These are phyloP conservation scores for Hippoglossus stenolepis DNA, from an alignment of 2,113 vertebrate genomes.

Conservation along the genomic window DNA sequence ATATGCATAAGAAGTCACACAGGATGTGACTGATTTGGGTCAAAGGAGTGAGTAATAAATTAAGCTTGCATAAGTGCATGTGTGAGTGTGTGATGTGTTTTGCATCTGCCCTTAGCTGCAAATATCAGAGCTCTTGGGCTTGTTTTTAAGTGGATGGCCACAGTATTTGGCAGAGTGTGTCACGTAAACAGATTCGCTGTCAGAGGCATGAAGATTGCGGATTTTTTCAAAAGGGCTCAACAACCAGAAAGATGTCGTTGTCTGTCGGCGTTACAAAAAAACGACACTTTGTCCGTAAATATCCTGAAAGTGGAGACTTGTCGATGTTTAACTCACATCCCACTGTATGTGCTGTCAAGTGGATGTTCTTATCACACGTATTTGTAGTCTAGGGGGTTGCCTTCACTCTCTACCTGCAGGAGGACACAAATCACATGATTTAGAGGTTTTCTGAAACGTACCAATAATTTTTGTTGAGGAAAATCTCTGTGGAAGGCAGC, in stretches of 20 bases:
- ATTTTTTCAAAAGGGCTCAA: slow-evolving; percentile 42
- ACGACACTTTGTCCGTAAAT: slow-evolving; percentile 23
- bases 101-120: slow-evolving; percentile 54
- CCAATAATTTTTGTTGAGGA: background rate
- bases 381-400: background rate
- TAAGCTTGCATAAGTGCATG: slow-evolving; percentile 57
- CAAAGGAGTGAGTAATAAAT: slow-evolving; percentile 76
- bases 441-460: background rate
- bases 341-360: background rate
- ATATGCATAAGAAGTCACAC: slow-evolving; percentile 56
- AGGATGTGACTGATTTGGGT: slow-evolving; percentile 81
- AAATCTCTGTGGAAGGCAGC: background rate
- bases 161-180: slow-evolving; percentile 57
- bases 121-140: slow-evolving; percentile 49
- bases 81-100: slow-evolving; percentile 1
- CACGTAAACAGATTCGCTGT: slow-evolving; percentile 51
- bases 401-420: background rate
- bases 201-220: slow-evolving; percentile 49
- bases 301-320: slow-evolving; percentile 1
- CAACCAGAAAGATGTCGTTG: slow-evolving; percentile 9
- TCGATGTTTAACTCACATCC: slow-evolving; percentile 12
- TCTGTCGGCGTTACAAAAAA: background rate
- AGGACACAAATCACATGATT: background rate
- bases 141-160: slow-evolving; percentile 53
- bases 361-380: background rate